Evolutionary conservation across 2,797 vertebrate species (phyloP).

Genomic region (Nothura maculosa): DNA sequence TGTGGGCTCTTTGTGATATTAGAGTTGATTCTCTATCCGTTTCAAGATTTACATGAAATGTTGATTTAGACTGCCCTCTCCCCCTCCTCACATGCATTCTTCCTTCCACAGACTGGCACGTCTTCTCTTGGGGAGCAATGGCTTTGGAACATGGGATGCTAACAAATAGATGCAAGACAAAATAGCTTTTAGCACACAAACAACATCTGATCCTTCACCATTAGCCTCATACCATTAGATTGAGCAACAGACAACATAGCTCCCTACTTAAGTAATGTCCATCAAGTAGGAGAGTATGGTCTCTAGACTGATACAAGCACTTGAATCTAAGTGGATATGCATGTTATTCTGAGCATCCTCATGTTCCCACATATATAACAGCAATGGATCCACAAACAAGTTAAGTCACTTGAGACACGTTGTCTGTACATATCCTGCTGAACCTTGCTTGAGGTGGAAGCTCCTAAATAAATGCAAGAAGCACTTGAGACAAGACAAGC

Average conservation of each 20-base stretch:
- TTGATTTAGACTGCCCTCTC: not conserved
- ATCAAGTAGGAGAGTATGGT: not conserved
- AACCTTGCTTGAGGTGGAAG: not conserved
- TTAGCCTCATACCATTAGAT: not conserved
- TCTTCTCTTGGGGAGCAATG: not conserved
- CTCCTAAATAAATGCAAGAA: conserved; percentile 11
- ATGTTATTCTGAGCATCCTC: not conserved
- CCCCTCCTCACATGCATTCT: not conserved
- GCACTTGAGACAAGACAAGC: not conserved
- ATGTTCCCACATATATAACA: not conserved
- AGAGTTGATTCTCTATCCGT: not conserved
- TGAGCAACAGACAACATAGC: not conserved
- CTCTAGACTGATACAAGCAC: not conserved
- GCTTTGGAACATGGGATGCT: not conserved
- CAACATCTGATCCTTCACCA: not conserved
- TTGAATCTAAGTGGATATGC: not conserved
- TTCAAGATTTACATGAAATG: not conserved
- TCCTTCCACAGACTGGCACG: not conserved
- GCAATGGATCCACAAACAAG: not conserved
- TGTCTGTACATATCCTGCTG: not conserved
- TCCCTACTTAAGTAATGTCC: not conserved
- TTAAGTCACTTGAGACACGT: not conserved
- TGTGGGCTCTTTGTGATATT: not conserved
- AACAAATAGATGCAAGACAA: not conserved
- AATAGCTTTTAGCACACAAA: not conserved